phyloP scores from a whole-genome alignment of 2,797 vertebrate genomes.

The Falco concolor region DNA sequence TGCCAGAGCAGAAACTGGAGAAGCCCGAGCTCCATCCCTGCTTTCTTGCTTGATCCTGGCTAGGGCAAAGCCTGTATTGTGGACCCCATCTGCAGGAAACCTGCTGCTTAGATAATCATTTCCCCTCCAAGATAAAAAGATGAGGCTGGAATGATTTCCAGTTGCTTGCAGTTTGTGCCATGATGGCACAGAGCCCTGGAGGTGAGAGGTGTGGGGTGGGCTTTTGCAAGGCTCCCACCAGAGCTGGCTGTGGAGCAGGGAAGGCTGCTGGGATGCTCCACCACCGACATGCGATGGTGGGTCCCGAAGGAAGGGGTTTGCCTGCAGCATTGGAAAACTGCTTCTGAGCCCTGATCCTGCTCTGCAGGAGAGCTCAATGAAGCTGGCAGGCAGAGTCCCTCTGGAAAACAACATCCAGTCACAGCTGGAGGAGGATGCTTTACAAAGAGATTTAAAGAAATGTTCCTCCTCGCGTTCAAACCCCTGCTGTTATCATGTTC shows the following conservation, averaged over 20 bases:
- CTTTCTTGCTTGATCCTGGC: accelerated
- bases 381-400: background rate
- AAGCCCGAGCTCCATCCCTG: background rate
- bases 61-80: accelerated
- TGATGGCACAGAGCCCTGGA: accelerated
- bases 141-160: background rate
- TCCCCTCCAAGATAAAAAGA: background rate
- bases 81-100: background rate
- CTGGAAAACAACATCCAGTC: background rate
- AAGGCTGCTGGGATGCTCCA: background rate
- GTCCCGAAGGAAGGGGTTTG: background rate
- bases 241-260: background rate
- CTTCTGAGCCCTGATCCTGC: background rate
- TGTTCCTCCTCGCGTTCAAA: accelerated
- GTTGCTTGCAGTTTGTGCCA: background rate
- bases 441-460: background rate
- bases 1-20: accelerated
- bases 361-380: background rate
- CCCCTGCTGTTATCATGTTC: background rate
- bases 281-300: background rate
- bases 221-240: background rate
- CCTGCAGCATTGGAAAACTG: background rate
- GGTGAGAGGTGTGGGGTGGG: background rate
- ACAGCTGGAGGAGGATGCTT: background rate
- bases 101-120: background rate